These are phyloP conservation scores for Ormyrus nitidulus DNA, from an alignment of 2,888 invertebrate species.

Conservation along the genomic window DNA sequence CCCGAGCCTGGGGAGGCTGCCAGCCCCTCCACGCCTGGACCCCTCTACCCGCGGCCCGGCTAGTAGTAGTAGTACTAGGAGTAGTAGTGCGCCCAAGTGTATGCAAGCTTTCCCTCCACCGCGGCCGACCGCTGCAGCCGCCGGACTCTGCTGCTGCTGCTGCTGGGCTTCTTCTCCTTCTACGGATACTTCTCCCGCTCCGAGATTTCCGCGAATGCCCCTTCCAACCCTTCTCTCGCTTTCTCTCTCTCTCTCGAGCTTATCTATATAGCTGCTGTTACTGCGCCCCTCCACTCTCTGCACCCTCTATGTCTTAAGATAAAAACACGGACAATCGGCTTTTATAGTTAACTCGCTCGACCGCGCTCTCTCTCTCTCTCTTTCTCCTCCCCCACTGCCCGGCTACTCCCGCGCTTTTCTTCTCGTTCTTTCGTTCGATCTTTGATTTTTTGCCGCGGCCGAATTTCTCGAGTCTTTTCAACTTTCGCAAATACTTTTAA, in stretches of 20 bases:
- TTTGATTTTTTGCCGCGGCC: not conserved
- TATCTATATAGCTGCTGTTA: slow-evolving; percentile 28
- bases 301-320: slow-evolving; percentile 70
- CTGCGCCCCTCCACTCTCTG: slow-evolving; percentile 46
- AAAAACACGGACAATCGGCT: slow-evolving; percentile 74
- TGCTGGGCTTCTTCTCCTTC: slow-evolving; percentile 32
- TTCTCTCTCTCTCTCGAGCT: slow-evolving; percentile 1
- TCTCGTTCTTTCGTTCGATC: not conserved
- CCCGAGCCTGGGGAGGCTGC: slow-evolving; percentile 39
- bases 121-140: not conserved
- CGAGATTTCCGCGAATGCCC: slow-evolving; percentile 23
- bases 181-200: slow-evolving; percentile 20
- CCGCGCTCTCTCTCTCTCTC: slow-evolving; percentile 43
- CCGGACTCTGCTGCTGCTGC: not conserved
- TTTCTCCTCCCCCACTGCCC: not conserved
- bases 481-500: not conserved
- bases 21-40: not conserved
- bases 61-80: no score
- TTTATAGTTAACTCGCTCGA: slow-evolving; percentile 72
- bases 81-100: no score
- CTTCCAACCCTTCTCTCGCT: slow-evolving; percentile 11
- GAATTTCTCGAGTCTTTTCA: not conserved
- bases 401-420: not conserved
- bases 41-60: slow-evolving; percentile 4
- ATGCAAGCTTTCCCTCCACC: not conserved